These are phyloP conservation scores for Euglossa dilemma DNA, from an alignment of 1,140 invertebrate species.

Conservation along the genomic window DNA sequence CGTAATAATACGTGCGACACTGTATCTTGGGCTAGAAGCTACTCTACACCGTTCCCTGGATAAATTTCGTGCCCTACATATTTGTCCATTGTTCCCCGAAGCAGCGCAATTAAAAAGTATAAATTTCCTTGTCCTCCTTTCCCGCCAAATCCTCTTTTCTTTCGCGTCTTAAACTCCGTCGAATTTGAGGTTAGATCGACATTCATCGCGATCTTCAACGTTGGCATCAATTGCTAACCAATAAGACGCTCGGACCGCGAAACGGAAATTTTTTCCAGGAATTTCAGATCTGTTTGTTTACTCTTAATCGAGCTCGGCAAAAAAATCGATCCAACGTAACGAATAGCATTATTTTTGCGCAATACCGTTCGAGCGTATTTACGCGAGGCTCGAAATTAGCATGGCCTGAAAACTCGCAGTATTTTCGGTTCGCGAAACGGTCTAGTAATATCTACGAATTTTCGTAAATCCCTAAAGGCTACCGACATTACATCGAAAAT, in stretches of 20 bases:
- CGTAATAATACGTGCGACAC: background rate
- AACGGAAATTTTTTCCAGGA: too few relatives aligned
- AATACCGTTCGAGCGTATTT: slow-evolving; percentile 24
- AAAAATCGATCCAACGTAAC: too few relatives aligned
- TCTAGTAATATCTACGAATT: slow-evolving; percentile 27
- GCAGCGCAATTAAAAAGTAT: background rate
- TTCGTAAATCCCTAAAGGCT: background rate
- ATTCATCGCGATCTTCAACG: too few relatives aligned
- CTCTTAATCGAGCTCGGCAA: background rate
- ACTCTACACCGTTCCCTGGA: background rate
- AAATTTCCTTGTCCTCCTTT: background rate
- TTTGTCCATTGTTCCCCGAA: background rate
- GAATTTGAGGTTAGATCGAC: background rate
- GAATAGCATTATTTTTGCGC: background rate
- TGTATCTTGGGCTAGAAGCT: background rate
- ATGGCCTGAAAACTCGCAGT: slow-evolving; percentile 43
- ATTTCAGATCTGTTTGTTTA: background rate
- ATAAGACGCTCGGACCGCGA: background rate
- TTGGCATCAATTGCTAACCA: background rate
- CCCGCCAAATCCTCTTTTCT: background rate
- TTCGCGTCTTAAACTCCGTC: background rate
- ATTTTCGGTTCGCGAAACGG: slow-evolving; percentile 43
- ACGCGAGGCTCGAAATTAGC: slow-evolving; percentile 45
- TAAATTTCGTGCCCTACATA: background rate
- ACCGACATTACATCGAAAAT: background rate